These are phyloP conservation scores for Lagodon rhomboides DNA, from an alignment of 2,797 vertebrate genomes.

Conservation along the genomic window DNA sequence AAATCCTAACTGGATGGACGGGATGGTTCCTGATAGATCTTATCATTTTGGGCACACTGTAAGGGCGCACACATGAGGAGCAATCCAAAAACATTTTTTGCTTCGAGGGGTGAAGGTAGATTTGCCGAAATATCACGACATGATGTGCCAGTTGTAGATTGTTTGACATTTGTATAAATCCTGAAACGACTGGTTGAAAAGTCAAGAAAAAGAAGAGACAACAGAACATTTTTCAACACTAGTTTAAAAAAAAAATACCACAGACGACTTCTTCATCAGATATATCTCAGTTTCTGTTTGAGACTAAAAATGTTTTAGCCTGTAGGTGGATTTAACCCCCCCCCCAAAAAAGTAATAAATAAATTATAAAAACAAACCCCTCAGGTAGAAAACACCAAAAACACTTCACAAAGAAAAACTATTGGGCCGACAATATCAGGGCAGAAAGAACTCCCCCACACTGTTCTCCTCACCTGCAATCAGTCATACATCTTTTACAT, in stretches of 20 bases:
- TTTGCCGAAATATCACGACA: background rate
- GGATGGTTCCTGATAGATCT: slow-evolving; percentile 9
- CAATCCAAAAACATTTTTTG: background rate
- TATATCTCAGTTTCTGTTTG: background rate
- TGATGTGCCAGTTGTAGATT: background rate
- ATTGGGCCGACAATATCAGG: no score
- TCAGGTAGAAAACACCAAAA: no score
- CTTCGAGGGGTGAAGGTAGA: background rate
- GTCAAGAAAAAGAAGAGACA: background rate
- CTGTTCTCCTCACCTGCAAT: no score
- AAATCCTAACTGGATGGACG: slow-evolving; percentile 20
- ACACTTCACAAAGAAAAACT: no score
- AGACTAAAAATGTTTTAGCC: no score
- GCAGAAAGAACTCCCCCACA: no score
- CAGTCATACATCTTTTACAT: no score
- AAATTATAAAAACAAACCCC: no score
- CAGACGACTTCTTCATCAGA: background rate
- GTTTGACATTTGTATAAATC: background rate
- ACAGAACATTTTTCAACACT: background rate
- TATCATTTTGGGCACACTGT: background rate
- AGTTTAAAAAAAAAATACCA: background rate
- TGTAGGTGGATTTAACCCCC: no score
- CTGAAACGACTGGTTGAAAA: background rate
- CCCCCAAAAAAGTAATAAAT: no score
- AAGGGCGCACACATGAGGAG: background rate